Evolutionary conservation across 2,797 vertebrate genomes (phyloP).

Genomic region (Acanthiza pusilla): DNA sequence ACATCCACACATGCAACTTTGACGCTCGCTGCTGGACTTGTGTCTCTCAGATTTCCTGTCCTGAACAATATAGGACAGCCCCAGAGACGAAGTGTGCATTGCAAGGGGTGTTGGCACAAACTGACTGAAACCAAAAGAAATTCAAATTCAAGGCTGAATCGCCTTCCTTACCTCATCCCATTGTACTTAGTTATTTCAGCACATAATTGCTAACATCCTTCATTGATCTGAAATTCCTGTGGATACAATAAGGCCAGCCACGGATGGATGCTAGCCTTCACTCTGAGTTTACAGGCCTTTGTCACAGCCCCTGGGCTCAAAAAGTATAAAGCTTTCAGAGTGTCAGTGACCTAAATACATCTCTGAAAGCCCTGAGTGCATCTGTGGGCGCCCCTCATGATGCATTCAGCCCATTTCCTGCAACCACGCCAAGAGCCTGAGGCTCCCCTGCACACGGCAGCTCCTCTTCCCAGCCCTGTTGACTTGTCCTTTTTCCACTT

Average conservation of each 20-base stretch:
- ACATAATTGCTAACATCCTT: slow-evolving; percentile 67
- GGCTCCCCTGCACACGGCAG: background rate
- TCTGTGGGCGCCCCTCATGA: background rate
- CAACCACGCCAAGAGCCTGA: background rate
- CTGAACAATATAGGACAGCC: background rate
- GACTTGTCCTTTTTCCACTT: slow-evolving; percentile 12
- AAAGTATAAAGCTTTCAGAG: slow-evolving; percentile 42
- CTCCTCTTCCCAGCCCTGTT: background rate
- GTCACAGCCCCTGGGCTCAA: slow-evolving; percentile 19
- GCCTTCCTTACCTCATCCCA: slow-evolving; percentile 54
- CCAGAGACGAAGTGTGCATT: background rate
- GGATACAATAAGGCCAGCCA: slow-evolving; percentile 59
- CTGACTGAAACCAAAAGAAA: slow-evolving; percentile 40
- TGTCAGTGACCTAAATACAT: slow-evolving; percentile 51
- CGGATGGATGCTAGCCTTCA: slow-evolving; percentile 54
- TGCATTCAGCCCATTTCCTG: slow-evolving; percentile 10
- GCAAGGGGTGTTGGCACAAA: background rate
- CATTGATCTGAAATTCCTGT: slow-evolving; percentile 57
- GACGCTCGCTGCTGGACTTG: background rate
- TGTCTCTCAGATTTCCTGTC: background rate
- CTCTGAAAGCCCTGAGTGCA: background rate
- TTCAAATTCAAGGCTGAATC: slow-evolving; percentile 49
- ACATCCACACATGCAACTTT: background rate
- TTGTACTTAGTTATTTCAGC: slow-evolving; percentile 61
- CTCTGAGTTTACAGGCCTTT: slow-evolving; percentile 38